These are phyloP conservation scores for Pseudomyrmex concolor DNA, from an alignment of 1,140 invertebrate species.

Conservation along the genomic window DNA sequence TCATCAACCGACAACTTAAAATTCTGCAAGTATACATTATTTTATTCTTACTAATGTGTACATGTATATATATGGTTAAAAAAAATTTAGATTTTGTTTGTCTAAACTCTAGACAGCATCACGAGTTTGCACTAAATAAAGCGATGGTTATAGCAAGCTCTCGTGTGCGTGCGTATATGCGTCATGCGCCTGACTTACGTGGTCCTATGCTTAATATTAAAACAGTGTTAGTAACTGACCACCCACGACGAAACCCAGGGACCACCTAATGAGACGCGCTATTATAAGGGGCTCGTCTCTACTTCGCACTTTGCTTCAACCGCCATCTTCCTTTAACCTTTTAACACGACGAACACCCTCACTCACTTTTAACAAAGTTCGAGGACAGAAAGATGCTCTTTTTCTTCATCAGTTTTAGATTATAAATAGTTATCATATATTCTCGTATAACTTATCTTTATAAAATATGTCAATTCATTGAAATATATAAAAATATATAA, in stretches of 20 bases:
- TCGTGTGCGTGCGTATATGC: constrained; percentile 68
- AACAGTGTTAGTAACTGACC: constrained; percentile 80
- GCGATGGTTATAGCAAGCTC: constrained; percentile 73
- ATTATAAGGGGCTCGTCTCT: constrained; percentile 72
- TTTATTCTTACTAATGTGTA: too few species aligned
- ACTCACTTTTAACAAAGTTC: constrained; percentile 73
- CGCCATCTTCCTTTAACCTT: constrained; percentile 69
- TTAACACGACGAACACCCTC: constrained; percentile 68
- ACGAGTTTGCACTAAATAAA: constrained; percentile 69
- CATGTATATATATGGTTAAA: too few species aligned
- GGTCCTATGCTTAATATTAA: constrained; percentile 80
- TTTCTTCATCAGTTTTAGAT: too few species aligned
- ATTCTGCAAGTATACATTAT: not conserved
- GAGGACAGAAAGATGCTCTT: constrained; percentile 33
- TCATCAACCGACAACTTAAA: not conserved
- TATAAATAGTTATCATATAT: too few species aligned
- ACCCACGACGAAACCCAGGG: constrained; percentile 67
- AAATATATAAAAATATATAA: too few species aligned
- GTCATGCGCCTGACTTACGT: constrained; percentile 63
- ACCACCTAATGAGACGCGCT: constrained; percentile 73
- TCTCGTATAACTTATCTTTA: too few species aligned
- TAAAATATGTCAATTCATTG: too few species aligned
- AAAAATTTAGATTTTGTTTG: not conserved
- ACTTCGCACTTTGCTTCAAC: constrained; percentile 74
- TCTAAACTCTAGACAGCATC: constrained; percentile 33